A percentile compares a stretch with the other conserved stretches of the same genome.
Conservation (phyloP, 2,797 vertebrate genomes). For the Eleutherodactylus coqui region DNA sequence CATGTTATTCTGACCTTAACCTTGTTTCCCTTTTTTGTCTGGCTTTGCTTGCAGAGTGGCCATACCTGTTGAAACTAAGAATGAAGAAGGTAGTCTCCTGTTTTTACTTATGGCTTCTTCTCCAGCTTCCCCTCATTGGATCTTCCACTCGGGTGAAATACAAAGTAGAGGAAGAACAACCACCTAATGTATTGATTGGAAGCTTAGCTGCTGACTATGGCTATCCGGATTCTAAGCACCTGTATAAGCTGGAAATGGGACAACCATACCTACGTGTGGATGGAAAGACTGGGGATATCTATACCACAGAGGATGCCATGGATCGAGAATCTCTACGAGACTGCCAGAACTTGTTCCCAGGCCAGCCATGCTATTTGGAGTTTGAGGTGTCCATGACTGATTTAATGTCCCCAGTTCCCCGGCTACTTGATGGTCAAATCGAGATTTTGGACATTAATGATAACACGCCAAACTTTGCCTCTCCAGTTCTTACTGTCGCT, state of each 20-base stretch:
- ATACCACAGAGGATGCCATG: constrained; percentile 92
- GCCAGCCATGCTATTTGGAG: constrained; percentile 90
- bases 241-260: constrained; percentile 96
- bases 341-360: constrained; percentile 88
- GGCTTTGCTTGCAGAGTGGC: constrained; percentile 68
- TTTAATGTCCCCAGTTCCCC: constrained; percentile 83
- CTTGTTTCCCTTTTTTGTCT: constrained; percentile 2
- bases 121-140: constrained; percentile 71
- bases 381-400: constrained; percentile 97
- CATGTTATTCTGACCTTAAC: constrained; percentile 60
- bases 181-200: constrained; percentile 92
- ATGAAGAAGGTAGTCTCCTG: constrained; percentile 69
- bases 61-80: constrained; percentile 66
- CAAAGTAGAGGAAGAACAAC: constrained; percentile 91
- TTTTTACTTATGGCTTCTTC: constrained; percentile 75
- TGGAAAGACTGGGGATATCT: constrained; percentile 94
- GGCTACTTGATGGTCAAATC: constrained; percentile 94
- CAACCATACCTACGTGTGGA: constrained; percentile 91
- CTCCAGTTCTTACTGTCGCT: constrained; percentile 88
- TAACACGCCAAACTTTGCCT: constrained; percentile 96
- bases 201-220: constrained; percentile 91
- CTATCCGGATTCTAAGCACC: constrained; percentile 89
- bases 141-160: constrained; percentile 77
- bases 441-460: constrained; percentile 95
- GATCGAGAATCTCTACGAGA: constrained; percentile 91